phyloP scores from a whole-genome alignment of 2,888 invertebrate genomes.

The Uloborus plumipes region DNA sequence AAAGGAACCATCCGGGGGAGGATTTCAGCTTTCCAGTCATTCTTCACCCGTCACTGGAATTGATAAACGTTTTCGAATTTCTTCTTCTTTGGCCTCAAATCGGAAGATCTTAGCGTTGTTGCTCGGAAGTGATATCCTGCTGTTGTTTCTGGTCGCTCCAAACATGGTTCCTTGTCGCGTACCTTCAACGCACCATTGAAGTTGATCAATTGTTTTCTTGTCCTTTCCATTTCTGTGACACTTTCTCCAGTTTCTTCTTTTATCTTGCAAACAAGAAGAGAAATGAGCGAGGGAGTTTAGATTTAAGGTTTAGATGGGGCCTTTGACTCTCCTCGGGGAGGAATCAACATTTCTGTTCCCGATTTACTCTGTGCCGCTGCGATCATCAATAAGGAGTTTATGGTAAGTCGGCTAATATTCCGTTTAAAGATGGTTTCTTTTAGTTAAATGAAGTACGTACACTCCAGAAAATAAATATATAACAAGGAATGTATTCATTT shows the following conservation, averaged over 20 bases:
- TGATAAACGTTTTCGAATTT: slow-evolving; percentile 34
- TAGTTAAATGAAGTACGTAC: no score
- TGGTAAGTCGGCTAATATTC: no score
- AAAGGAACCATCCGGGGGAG: slow-evolving; percentile 29
- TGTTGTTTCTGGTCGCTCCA: not conserved
- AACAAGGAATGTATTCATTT: no score
- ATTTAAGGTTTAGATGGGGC: slow-evolving; percentile 48
- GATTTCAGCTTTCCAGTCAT: slow-evolving; percentile 15
- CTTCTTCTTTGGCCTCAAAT: slow-evolving; percentile 5
- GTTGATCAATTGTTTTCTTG: slow-evolving; percentile 60
- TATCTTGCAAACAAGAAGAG: slow-evolving; percentile 24
- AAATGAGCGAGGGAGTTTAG: slow-evolving; percentile 40
- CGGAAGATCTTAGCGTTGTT: slow-evolving; percentile 26
- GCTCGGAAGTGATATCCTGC: slow-evolving; percentile 31
- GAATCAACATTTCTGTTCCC: slow-evolving; percentile 47
- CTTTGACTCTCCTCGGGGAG: slow-evolving; percentile 25
- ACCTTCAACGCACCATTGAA: slow-evolving; percentile 34
- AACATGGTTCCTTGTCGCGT: slow-evolving; percentile 47
- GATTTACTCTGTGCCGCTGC: not conserved
- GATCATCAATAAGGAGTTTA: no score
- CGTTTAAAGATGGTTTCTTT: no score
- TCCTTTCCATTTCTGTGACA: slow-evolving; percentile 41
- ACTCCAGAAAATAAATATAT: no score
- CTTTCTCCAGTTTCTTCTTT: slow-evolving; percentile 31
- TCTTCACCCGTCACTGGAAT: slow-evolving; percentile 16